Conservation (phyloP, 2,113 vertebrate species). For the Hystrix cristata region DNA sequence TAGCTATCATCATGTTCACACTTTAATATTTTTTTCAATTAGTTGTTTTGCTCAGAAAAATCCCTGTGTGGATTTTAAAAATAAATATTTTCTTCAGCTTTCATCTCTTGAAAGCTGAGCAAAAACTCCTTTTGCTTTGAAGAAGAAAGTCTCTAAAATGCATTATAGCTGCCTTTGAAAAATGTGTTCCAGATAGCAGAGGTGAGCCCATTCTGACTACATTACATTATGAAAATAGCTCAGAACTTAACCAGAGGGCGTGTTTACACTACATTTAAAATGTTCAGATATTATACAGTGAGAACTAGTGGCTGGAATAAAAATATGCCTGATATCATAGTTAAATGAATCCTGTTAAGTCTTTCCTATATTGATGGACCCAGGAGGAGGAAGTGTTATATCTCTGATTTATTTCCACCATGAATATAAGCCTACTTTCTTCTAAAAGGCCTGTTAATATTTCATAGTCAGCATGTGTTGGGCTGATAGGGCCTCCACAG, state of each 20-base stretch:
- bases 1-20: background rate
- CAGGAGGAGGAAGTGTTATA: background rate
- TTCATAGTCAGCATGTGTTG: background rate
- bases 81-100: constrained; percentile 7
- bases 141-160: constrained; percentile 45
- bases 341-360: background rate
- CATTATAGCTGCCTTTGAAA: constrained; percentile 53
- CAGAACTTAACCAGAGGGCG: background rate
- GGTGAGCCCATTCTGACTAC: background rate
- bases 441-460: background rate
- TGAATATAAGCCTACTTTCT: background rate
- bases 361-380: background rate
- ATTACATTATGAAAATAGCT: constrained; percentile 31
- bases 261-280: background rate
- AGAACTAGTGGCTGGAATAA: background rate
- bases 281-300: background rate
- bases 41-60: constrained; percentile 27
- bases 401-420: background rate
- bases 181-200: background rate
- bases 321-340: background rate
- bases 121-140: constrained; percentile 39
- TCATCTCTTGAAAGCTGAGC: constrained; percentile 46
- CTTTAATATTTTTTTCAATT: constrained; percentile 44
- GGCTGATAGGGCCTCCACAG: background rate
- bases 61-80: background rate